These are phyloP conservation scores for Trichogramma evanescens DNA, from an alignment of 2,888 invertebrate species.

Conservation along the genomic window DNA sequence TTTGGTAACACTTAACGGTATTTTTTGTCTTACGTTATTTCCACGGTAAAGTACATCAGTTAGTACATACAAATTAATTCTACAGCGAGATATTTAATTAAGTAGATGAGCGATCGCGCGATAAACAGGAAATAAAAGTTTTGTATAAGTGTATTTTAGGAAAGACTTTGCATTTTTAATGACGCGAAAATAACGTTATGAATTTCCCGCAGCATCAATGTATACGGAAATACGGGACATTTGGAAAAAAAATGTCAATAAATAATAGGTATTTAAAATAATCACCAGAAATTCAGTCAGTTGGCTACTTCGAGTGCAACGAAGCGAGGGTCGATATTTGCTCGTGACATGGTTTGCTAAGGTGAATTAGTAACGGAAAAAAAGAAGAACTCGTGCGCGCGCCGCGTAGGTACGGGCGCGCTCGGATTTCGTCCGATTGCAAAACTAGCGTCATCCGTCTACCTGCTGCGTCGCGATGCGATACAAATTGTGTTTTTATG, in stretches of 20 bases:
- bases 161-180: background rate
- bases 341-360: slow-evolving; percentile 4
- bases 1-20: no score
- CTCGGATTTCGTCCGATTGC: slow-evolving; percentile 24
- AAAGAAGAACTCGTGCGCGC: background rate
- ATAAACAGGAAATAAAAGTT: no score
- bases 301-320: slow-evolving; percentile 16
- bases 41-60: no score
- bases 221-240: background rate
- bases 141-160: background rate
- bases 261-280: slow-evolving; percentile 3
- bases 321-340: slow-evolving; percentile 6
- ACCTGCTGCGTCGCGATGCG: background rate
- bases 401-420: slow-evolving; percentile 2
- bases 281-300: background rate
- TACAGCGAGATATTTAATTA: no score
- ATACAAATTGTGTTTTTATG: slow-evolving; percentile 21
- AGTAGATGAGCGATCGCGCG: no score
- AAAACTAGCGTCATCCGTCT: slow-evolving; percentile 18
- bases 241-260: background rate
- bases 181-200: background rate
- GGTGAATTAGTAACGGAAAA: slow-evolving; percentile 18
- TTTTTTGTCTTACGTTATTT: no score
- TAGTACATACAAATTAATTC: no score
- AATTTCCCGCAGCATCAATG: background rate